A percentile compares a stretch with the other conserved stretches of the same genome.
Evolutionary conservation across 2,113 vertebrate species (phyloP).

Genomic region (Benitochromis conjunctus): DNA sequence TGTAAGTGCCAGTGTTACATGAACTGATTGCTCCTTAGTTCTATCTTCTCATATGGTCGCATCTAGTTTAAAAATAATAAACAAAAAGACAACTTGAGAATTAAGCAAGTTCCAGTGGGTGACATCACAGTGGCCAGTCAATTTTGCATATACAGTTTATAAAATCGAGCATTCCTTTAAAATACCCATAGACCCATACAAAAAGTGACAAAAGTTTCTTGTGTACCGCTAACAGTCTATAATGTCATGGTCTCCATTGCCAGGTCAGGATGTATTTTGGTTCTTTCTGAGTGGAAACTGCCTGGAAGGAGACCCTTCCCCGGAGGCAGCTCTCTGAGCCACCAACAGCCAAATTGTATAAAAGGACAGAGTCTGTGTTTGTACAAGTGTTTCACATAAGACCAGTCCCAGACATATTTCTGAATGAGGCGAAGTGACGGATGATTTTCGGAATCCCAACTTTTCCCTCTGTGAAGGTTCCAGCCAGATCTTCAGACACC

Average conservation of each 20-base stretch:
- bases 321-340: constrained; percentile 9
- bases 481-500: constrained; percentile 30
- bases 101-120: rapidly evolving
- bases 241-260: not conserved
- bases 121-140: not conserved
- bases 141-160: not conserved
- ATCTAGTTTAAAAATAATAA: not conserved
- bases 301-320: constrained; percentile 42
- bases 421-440: constrained; percentile 54
- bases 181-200: not conserved
- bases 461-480: constrained; percentile 18
- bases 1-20: not conserved
- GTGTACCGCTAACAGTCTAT: not conserved
- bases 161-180: not conserved
- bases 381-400: constrained; percentile 59
- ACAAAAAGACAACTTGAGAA: not conserved
- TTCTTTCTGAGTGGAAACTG: constrained; percentile 50
- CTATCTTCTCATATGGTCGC: rapidly evolving
- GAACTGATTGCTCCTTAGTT: not conserved
- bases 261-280: constrained; percentile 28
- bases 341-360: constrained; percentile 34
- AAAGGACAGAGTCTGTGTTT: constrained; percentile 65
- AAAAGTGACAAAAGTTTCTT: not conserved
- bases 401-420: constrained; percentile 55
- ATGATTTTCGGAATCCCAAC: constrained; percentile 22